Evolutionary conservation across 2,113 vertebrate species (phyloP).

Genomic region (Phaetusa simplex): DNA sequence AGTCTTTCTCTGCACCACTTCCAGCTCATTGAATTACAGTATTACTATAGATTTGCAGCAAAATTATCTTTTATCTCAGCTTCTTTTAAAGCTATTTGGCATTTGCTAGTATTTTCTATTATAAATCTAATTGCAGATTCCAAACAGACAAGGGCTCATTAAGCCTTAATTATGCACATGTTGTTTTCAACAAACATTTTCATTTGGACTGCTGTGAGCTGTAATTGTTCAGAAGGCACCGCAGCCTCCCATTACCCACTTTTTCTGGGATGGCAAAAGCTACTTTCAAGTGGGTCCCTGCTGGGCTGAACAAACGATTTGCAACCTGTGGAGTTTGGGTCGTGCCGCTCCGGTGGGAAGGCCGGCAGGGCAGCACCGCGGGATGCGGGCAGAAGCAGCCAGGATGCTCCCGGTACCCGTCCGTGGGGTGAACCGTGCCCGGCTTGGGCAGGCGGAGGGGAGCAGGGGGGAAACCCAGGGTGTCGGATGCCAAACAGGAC

Average conservation of each 20-base stretch:
- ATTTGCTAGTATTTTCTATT: slow-evolving; percentile 85
- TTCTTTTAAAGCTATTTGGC: slow-evolving; percentile 82
- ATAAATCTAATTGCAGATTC: slow-evolving; percentile 99
- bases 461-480: neutral
- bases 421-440: rapidly evolving
- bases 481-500: rapidly evolving
- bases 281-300: slow-evolving; percentile 82
- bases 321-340: neutral
- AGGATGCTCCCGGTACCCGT: rapidly evolving
- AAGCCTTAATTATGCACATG: slow-evolving; percentile 99
- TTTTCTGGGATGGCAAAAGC: slow-evolving; percentile 66
- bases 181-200: slow-evolving; percentile 99
- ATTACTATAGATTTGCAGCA: slow-evolving; percentile 73
- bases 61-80: slow-evolving; percentile 77
- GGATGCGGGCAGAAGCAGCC: rapidly evolving
- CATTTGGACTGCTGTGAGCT: slow-evolving; percentile 92
- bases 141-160: slow-evolving; percentile 99
- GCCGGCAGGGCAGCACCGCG: rapidly evolving
- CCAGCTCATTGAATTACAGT: slow-evolving; percentile 65
- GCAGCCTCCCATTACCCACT: slow-evolving; percentile 77
- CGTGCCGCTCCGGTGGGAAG: rapidly evolving
- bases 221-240: slow-evolving; percentile 90
- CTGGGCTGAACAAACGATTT: neutral
- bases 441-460: neutral
- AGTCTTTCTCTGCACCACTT: slow-evolving; percentile 36